These are phyloP conservation scores for Pseudolaguvia tuberculata DNA, from an alignment of 2,113 vertebrate genomes.

Conservation along the genomic window DNA sequence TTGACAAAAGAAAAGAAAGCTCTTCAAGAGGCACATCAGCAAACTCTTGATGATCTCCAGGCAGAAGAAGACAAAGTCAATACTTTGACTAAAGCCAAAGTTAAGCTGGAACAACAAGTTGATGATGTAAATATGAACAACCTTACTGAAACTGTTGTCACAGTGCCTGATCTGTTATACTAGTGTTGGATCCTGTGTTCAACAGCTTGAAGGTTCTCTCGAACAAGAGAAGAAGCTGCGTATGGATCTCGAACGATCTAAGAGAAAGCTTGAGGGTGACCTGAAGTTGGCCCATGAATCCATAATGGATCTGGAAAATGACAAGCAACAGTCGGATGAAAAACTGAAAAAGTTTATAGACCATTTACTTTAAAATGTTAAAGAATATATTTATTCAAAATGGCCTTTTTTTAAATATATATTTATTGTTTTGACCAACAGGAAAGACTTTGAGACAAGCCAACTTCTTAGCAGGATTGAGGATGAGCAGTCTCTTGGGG, in stretches of 20 bases:
- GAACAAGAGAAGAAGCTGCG: constrained; percentile 65
- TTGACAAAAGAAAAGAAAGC: constrained; percentile 49
- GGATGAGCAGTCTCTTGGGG: constrained; percentile 61
- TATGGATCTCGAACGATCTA: constrained; percentile 59
- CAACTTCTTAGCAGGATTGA: constrained; percentile 59
- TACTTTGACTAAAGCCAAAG: constrained; percentile 46
- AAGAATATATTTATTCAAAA: constrained; percentile 13
- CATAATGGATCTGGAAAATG: constrained; percentile 60
- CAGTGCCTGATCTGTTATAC: neutral
- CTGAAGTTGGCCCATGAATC: constrained; percentile 60
- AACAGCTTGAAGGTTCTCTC: constrained; percentile 55
- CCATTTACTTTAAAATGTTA: neutral
- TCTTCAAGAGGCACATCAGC: constrained; percentile 51
- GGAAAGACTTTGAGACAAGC: constrained; percentile 61
- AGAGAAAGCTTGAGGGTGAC: constrained; percentile 58
- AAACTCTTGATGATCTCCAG: constrained; percentile 48
- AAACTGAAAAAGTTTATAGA: constrained; percentile 36
- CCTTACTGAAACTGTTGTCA: neutral
- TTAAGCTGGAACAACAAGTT: constrained; percentile 48
- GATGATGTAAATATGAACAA: constrained; percentile 41
- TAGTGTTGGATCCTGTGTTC: neutral
- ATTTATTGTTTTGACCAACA: constrained; percentile 32
- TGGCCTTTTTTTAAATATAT: neutral
- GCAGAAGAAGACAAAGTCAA: constrained; percentile 52
- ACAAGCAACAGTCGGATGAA: constrained; percentile 46